phyloP scores from a whole-genome alignment of 2,888 invertebrate species.

The Tetranychus piercei region DNA sequence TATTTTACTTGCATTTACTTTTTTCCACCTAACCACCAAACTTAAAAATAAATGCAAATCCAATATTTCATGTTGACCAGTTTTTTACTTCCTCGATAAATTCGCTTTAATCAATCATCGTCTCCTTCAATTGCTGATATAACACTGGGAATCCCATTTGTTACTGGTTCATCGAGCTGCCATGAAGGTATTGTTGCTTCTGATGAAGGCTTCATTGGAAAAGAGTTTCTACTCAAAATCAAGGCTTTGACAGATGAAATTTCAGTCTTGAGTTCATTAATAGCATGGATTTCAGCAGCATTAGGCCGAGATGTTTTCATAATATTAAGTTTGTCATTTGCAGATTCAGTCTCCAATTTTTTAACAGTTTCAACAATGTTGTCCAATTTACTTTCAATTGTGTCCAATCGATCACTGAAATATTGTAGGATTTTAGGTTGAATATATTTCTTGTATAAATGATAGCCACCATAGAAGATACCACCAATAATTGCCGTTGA shows the following conservation, averaged over 20 bases:
- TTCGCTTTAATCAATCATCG: too few relatives aligned
- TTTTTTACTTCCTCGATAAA: too few relatives aligned
- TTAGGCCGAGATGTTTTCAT: neutral
- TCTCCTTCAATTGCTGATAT: too few relatives aligned
- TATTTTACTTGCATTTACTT: too few relatives aligned
- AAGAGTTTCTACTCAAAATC: slow-evolving; percentile 19
- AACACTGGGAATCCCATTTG: too few relatives aligned
- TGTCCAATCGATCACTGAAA: neutral
- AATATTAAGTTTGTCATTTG: slow-evolving; percentile 6
- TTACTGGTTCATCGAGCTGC: slow-evolving; percentile 13
- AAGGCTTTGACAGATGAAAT: slow-evolving; percentile 20
- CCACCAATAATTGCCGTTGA: slow-evolving; percentile 14
- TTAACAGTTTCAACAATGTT: slow-evolving; percentile 12
- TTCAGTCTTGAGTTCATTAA: slow-evolving; percentile 18
- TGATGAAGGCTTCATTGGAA: slow-evolving; percentile 13
- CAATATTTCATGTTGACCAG: too few relatives aligned
- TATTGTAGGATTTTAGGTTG: slow-evolving; percentile 14
- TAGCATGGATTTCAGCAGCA: neutral
- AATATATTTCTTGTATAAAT: slow-evolving; percentile 19
- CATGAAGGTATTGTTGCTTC: slow-evolving; percentile 21
- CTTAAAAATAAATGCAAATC: too few relatives aligned
- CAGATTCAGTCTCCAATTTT: neutral
- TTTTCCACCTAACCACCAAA: too few relatives aligned
- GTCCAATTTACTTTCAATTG: slow-evolving; percentile 12
- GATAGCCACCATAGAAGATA: slow-evolving; percentile 19